Conservation (phyloP, 2,888 invertebrate genomes). For the Spialia ferax region DNA sequence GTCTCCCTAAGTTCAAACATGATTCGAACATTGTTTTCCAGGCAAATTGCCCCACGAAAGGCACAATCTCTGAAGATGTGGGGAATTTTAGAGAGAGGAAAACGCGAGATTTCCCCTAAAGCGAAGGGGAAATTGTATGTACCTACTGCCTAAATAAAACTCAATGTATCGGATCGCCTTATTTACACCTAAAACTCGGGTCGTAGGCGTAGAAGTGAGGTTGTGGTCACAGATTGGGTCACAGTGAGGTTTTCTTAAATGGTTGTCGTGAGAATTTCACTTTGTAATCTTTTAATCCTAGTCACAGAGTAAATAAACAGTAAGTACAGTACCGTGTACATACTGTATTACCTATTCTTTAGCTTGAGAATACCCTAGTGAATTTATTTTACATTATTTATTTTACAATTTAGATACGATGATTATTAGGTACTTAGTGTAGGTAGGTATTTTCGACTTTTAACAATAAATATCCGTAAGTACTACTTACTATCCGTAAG, state of each 20-base stretch:
- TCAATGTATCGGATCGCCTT: constrained; percentile 62
- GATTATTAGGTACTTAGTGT: too few species aligned
- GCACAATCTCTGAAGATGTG: constrained; percentile 8
- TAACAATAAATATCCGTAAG: too few species aligned
- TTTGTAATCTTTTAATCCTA: constrained; percentile 49
- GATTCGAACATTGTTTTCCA: constrained; percentile 12
- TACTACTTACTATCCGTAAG: too few species aligned
- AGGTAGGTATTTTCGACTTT: too few species aligned
- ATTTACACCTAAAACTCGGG: constrained; percentile 51
- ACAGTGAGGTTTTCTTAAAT: constrained; percentile 61
- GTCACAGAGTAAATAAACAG: too few species aligned
- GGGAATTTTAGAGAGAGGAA: constrained; percentile 54
- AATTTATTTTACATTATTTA: too few species aligned
- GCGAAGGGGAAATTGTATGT: constrained; percentile 21
- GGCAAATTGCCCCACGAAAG: constrained; percentile 23
- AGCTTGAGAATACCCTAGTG: too few species aligned
- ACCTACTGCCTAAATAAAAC: constrained; percentile 55
- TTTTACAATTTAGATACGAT: too few species aligned
- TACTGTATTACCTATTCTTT: too few species aligned
- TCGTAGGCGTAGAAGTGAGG: constrained; percentile 46
- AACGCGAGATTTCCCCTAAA: constrained; percentile 53
- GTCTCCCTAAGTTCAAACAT: neutral
- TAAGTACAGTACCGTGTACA: too few species aligned
- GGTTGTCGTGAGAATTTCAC: constrained; percentile 55
- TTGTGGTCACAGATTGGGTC: too few species aligned